Base-by-base conservation (phyloP, 1,140 invertebrate genomes). In the Platorchestia sp. region DNA sequence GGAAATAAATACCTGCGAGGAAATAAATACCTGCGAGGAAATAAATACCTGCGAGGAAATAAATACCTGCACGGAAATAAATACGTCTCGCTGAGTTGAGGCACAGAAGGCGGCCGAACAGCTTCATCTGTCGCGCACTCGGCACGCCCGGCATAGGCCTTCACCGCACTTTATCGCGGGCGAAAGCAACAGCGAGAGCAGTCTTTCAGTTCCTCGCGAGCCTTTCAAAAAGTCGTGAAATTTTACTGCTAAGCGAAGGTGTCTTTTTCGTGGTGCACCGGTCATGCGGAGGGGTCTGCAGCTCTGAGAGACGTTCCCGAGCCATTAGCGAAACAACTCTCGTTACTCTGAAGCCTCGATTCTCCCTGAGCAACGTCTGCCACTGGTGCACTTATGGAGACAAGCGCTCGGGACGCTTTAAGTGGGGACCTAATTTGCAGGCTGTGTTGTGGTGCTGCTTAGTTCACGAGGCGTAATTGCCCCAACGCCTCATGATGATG, bases 201-300 rank as follows among this genome's bases (percentile, higher is more conserved):
- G 19, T 45, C 40, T 7, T 93, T 93, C 45, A 45, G 40, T 5
- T 22, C 45, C 45, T 45, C n/a, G 44, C 44, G 22, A 93, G 45
- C 0, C 91, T 93, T 47, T 93, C 45, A 93, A 93, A 93, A 93
- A 93, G 91, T 44, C 41, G 91, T 93, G 91, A 93, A 93, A 45
- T 93, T 93, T 93, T 93, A 93, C 91, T 93, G 91, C 91, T 93
- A 93, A 93, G 45, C 44, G 91, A 93, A 93, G 45, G 91, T 27
- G 43, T 45, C 91, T 45, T 47, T 45, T 47, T 40, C 43, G 7
- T 19, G 91, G 6, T 7, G 41, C 91, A 42, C 41, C 40, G 91
- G 91, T 22, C 91, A 45, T 93, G 87, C 43, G 87, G 41, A 89
- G 87, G 41, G 10, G n/a, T 43, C 43, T n/a, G n/a, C n/a, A 44